Percentiles rank a stretch among this genome's conserved stretches.
phyloP scores from a whole-genome alignment of 2,797 vertebrate species.

The Sebastes taczanowskii region DNA sequence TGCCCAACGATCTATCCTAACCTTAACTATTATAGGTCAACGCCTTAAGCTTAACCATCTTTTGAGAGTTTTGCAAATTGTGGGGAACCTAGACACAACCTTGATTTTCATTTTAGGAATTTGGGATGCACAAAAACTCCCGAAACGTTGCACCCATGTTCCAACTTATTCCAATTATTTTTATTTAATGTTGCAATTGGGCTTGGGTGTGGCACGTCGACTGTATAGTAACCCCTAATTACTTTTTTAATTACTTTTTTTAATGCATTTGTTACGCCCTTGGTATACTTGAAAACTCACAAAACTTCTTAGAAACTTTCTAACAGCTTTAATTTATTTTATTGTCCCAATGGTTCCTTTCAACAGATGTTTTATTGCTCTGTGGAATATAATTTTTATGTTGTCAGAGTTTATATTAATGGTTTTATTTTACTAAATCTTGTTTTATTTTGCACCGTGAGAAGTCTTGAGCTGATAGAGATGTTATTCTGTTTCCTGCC shows the following conservation, averaged over 20 bases:
- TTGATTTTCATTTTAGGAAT: neutral
- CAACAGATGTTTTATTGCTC: neutral
- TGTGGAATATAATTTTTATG: neutral
- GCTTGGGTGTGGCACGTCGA: neutral
- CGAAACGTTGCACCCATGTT: neutral
- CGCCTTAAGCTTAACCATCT: neutral
- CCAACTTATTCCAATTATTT: neutral
- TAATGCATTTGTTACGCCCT: no score
- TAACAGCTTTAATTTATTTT: neutral
- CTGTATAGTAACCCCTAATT: neutral
- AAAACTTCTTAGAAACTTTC: no score
- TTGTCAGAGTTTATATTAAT: neutral
- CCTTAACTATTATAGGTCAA: neutral
- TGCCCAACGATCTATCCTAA: neutral
- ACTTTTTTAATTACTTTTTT: neutral
- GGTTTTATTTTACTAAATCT: neutral
- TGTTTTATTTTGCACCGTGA: neutral
- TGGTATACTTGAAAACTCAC: no score
- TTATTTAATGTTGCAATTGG: rapidly evolving
- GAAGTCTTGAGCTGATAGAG: neutral
- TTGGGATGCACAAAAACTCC: neutral
- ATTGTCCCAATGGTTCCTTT: neutral
- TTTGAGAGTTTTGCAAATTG: neutral
- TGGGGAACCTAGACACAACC: neutral
- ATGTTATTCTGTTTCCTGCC: no score